phyloP scores from a whole-genome alignment of 2,113 vertebrate genomes.

The Tachysurus fulvidraco region DNA sequence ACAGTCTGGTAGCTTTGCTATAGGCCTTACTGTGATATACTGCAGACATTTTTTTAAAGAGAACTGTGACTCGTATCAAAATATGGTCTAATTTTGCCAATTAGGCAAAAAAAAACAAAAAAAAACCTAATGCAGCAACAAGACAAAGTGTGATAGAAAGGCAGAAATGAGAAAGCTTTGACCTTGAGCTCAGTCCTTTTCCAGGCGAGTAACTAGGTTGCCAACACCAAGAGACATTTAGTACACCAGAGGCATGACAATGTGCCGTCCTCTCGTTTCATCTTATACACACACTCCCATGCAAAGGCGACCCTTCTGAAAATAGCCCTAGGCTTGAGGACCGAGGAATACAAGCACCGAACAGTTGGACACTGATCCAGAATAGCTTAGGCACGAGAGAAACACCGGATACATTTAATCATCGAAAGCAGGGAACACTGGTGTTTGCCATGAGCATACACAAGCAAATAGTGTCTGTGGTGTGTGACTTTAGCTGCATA shows the following conservation, averaged over 20 bases:
- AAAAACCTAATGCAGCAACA: too few species aligned
- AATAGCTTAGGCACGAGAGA: not conserved
- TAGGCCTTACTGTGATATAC: too few species aligned
- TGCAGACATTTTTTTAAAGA: not conserved
- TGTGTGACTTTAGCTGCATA: not conserved
- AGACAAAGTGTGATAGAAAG: not conserved
- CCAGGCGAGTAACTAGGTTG: constrained; percentile 17
- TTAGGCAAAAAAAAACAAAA: too few species aligned
- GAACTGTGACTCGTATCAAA: not conserved
- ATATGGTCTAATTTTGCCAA: not conserved
- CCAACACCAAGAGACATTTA: constrained; percentile 19
- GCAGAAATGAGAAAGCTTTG: not conserved
- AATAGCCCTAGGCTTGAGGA: not conserved
- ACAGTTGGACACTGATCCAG: not conserved
- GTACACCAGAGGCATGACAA: constrained; percentile 23
- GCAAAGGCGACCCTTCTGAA: not conserved
- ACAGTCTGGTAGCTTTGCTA: not conserved
- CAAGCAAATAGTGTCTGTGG: not conserved
- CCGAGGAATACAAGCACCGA: not conserved
- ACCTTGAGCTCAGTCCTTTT: constrained; percentile 24
- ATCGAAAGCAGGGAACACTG: too few species aligned
- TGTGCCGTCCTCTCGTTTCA: constrained; percentile 10
- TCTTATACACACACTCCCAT: constrained; percentile 7
- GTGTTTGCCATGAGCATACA: not conserved
- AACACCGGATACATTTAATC: not conserved